Percentiles rank a stretch among this genome's conserved stretches.
Evolutionary conservation across 2,113 vertebrate genomes (phyloP).

Genomic region (Zapornia atra): DNA sequence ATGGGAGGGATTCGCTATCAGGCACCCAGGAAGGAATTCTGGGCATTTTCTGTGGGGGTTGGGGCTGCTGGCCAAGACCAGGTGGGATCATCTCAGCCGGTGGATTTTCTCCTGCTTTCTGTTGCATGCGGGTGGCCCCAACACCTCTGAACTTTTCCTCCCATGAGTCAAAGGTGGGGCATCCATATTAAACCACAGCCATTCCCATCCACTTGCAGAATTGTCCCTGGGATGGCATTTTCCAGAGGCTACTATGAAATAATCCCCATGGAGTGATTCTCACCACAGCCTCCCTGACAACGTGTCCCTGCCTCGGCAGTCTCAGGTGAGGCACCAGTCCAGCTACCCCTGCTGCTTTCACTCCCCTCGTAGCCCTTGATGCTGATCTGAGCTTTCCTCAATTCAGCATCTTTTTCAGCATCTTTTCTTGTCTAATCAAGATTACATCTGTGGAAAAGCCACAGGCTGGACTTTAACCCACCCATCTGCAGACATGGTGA

Average conservation of each 20-base stretch:
- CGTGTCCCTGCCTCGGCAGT: fast-evolving
- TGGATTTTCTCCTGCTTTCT: background rate
- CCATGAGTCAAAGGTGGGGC: background rate
- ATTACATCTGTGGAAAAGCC: background rate
- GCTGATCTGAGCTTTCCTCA: background rate
- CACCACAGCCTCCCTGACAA: background rate
- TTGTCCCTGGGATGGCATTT: background rate
- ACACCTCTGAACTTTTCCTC: background rate
- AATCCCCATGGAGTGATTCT: background rate
- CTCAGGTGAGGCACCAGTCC: fast-evolving
- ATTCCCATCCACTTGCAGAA: background rate
- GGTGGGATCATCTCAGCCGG: background rate
- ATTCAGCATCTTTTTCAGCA: background rate
- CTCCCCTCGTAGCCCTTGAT: background rate
- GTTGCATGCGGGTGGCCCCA: background rate
- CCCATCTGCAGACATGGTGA: background rate
- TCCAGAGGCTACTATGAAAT: background rate
- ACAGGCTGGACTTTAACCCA: background rate
- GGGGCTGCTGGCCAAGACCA: background rate
- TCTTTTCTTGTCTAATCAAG: background rate
- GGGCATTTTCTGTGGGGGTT: background rate
- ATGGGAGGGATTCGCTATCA: background rate
- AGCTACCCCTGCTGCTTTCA: background rate
- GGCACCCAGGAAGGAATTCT: background rate
- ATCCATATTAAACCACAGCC: background rate